Evolutionary conservation across 2,113 vertebrate genomes (phyloP), one percentile per base, ranked within the genome.

Genomic region (Hemibagrus wyckioides): DNA sequence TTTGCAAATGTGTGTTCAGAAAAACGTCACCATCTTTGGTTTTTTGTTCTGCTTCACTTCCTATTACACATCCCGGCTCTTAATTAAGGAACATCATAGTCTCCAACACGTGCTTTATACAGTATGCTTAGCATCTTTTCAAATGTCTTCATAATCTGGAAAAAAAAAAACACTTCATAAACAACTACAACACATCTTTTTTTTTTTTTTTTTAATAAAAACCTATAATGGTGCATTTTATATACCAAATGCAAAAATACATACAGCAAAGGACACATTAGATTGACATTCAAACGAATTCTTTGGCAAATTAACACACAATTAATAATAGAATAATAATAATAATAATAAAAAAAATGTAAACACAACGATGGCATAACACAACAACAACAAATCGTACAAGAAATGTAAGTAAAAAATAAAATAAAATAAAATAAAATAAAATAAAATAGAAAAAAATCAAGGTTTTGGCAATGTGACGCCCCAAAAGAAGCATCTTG

Each of bases 231-330:
- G 73, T 44, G 76, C 44, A 88, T 88, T 84, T 77, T 83, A 88
- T 89, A 87, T 88, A 86, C 86, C 87, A 83, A 89, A 83, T 69
- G 67, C 79, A 89, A 87, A 89, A 84, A 79, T 82, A 44, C 28
- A 61, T 84, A 91, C 69, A 87, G 67, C 79, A 84, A 83, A 89
- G n/a, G 63, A 87, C 81, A 88, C 83, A 89, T 90, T 44, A 75
- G 83, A 82, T 44, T 82, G 86, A 88, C 71, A 83, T 81, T 81
- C 79, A 90, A 89, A 87, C 90, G 52, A 93, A 89, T 84, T 95
- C 95, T 96, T 96, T 96, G 95, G 95, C 93, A 94, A 93, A 90
- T 88, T 89, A 94, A 81, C 90, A 93, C 85, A 85, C 82, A 87
- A 36, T 84, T 85, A 81, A 89, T 89, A 48, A 82, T 84, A 79